Conservation (phyloP, 1,140 invertebrate species). For the Drosophila eugracilis region DNA sequence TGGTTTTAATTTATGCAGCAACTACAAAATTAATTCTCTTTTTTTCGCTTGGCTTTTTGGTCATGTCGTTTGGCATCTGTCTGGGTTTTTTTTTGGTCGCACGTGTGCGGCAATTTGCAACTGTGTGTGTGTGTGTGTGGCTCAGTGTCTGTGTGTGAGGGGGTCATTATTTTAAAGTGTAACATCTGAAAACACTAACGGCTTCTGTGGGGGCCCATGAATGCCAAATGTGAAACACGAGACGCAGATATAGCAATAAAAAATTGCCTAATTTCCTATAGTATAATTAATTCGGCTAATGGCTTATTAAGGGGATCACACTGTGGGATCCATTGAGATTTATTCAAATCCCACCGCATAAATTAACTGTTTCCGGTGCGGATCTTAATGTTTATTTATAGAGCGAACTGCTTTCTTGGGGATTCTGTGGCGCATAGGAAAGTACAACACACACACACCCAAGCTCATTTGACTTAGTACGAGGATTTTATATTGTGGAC, state of each 20-base stretch:
- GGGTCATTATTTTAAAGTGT: constrained; percentile 53
- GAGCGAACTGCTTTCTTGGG: neutral
- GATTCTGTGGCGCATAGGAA: neutral
- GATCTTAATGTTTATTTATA: constrained; percentile 20
- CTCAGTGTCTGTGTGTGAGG: too few relatives aligned
- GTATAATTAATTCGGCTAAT: constrained; percentile 62
- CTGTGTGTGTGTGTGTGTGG: neutral
- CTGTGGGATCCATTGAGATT: constrained; percentile 24
- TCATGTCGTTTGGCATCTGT: constrained; percentile 50
- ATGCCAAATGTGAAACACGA: constrained; percentile 69
- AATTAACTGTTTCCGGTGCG: constrained; percentile 32
- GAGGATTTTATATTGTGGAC: neutral
- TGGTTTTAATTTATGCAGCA: constrained; percentile 74
- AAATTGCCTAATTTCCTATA: constrained; percentile 60
- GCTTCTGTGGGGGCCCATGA: constrained; percentile 37
- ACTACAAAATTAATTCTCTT: constrained; percentile 74
- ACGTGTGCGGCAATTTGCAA: constrained; percentile 44
- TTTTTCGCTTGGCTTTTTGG: constrained; percentile 56
- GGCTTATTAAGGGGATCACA: constrained; percentile 23
- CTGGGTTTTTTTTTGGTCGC: constrained; percentile 32
- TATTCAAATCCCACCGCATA: constrained; percentile 34
- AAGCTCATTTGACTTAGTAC: neutral
- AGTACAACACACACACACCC: neutral
- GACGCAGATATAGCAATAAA: constrained; percentile 61
- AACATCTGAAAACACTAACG: constrained; percentile 48